Evolutionary conservation across 2,113 vertebrate species (phyloP).

Genomic region (Desmodus rotundus): DNA sequence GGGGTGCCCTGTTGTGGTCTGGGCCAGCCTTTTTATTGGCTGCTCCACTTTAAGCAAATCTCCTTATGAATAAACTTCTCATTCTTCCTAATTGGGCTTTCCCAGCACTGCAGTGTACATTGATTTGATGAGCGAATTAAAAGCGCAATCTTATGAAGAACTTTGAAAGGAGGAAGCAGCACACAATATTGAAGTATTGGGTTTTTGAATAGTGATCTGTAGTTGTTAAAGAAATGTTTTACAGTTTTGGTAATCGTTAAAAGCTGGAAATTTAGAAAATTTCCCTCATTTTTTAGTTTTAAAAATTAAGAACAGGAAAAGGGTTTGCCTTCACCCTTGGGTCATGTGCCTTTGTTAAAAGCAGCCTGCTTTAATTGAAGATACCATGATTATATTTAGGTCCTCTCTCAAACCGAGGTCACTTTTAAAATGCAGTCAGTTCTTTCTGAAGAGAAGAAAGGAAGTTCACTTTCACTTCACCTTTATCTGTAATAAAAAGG

Average conservation of each 20-base stretch:
- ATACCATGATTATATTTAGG: not conserved
- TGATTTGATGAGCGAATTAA: not conserved
- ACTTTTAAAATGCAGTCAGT: not conserved
- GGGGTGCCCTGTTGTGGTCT: not conserved
- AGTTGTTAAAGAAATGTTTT: not conserved
- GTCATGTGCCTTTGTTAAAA: not conserved
- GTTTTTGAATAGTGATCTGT: not conserved
- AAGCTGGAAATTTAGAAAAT: not conserved
- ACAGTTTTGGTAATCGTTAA: not conserved
- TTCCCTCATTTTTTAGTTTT: not conserved
- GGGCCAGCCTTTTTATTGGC: not conserved
- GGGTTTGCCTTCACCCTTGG: not conserved
- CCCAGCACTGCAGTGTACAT: not conserved
- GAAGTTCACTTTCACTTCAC: not conserved
- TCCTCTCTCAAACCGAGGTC: not conserved
- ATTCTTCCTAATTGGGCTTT: not conserved
- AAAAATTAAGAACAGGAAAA: not conserved
- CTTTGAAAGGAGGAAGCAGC: not conserved
- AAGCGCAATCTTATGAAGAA: not conserved
- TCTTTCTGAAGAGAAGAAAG: not conserved
- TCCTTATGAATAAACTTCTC: not conserved
- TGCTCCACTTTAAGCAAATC: not conserved
- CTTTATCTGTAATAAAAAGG: not conserved
- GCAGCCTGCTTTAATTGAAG: not conserved
- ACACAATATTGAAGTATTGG: not conserved